These are phyloP conservation scores for Atrichornis clamosus DNA, from an alignment of 2,113 vertebrate species.

Conservation along the genomic window DNA sequence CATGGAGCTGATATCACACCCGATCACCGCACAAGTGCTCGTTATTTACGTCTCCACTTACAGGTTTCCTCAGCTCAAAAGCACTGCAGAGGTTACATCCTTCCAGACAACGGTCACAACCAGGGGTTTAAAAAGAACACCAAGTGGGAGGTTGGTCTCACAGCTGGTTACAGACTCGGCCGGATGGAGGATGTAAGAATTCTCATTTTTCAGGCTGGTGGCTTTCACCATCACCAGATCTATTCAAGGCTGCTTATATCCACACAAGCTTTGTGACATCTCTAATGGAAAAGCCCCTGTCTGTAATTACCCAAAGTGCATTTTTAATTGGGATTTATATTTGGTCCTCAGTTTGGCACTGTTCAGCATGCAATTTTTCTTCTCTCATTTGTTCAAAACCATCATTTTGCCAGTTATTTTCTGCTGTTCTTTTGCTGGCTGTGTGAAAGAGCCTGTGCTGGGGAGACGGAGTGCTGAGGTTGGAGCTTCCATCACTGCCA, in stretches of 20 bases:
- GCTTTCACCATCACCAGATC: neutral
- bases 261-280: neutral
- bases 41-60: neutral
- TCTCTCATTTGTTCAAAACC: neutral
- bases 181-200: neutral
- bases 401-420: slow-evolving; percentile 1
- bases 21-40: neutral
- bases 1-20: neutral
- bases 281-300: neutral
- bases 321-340: neutral
- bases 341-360: neutral
- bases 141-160: neutral
- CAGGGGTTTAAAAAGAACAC: neutral
- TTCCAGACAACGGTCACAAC: neutral
- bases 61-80: neutral
- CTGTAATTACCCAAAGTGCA: neutral
- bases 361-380: neutral
- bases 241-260: neutral
- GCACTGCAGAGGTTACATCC: neutral
- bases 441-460: neutral
- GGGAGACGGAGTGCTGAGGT: neutral
- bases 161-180: neutral
- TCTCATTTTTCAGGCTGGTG: neutral
- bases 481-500: neutral
- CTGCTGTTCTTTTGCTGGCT: neutral